Evolutionary conservation across 2,113 vertebrate species (phyloP).

Genomic region (Riparia riparia): DNA sequence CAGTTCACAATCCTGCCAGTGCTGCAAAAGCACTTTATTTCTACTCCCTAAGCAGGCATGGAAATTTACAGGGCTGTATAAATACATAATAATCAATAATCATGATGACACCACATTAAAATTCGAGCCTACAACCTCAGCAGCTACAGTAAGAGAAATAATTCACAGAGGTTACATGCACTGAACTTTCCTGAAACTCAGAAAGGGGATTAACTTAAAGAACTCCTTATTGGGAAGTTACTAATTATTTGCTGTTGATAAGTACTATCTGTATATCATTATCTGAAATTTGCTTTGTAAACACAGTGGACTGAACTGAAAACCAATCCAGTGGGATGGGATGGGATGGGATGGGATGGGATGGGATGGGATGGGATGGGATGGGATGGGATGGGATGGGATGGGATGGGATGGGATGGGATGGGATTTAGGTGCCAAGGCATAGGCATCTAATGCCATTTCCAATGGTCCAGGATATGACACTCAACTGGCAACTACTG

Average conservation of each 20-base stretch:
- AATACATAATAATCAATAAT: conserved; percentile 61
- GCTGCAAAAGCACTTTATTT: background rate
- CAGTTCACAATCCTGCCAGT: background rate
- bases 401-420: background rate
- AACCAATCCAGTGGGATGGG: background rate
- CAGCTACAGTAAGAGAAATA: background rate
- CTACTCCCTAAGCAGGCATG: background rate
- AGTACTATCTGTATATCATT: background rate
- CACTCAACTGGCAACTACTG: background rate
- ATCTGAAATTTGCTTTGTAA: background rate
- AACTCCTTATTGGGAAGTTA: background rate
- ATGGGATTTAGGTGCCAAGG: background rate
- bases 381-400: background rate
- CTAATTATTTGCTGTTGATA: background rate
- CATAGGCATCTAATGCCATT: background rate
- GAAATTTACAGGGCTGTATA: conserved; percentile 30
- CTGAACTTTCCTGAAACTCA: conserved; percentile 3
- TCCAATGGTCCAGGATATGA: background rate
- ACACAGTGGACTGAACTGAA: background rate
- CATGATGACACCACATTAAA: conserved; percentile 11
- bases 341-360: background rate
- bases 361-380: fast-evolving
- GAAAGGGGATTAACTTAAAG: background rate
- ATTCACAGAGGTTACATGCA: background rate
- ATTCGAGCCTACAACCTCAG: conserved; percentile 16